Evolutionary conservation across 2,888 invertebrate species (phyloP).

Genomic region (Dromius quadrimaculatus): DNA sequence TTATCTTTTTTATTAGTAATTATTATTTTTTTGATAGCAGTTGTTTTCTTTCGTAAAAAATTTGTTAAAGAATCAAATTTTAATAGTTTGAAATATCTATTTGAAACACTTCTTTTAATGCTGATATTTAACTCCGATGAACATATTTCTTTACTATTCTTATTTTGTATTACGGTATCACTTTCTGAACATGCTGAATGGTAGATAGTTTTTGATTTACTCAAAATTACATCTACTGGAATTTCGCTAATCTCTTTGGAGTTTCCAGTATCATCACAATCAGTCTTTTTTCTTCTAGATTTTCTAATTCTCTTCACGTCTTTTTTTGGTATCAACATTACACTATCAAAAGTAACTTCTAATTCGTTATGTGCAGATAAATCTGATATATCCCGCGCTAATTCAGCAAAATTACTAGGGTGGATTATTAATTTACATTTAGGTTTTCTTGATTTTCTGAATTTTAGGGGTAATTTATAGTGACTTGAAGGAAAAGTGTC

Average conservation of each 20-base stretch:
- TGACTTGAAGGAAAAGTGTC: neutral
- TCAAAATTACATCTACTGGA: neutral
- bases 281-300: neutral
- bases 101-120: constrained; percentile 10
- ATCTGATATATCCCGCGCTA: neutral
- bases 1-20: neutral
- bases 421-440: neutral
- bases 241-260: neutral
- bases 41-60: constrained; percentile 15
- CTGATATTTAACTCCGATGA: neutral
- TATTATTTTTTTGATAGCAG: neutral
- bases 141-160: neutral
- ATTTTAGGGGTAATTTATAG: neutral
- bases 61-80: constrained; percentile 8
- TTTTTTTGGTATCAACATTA: neutral
- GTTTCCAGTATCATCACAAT: neutral
- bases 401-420: neutral
- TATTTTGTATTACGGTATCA: neutral
- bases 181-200: neutral
- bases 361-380: neutral
- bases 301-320: neutral
- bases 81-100: constrained; percentile 7
- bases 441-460: neutral
- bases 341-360: neutral
- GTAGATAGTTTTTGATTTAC: neutral